A percentile compares a stretch with the other conserved stretches of the same genome.
phyloP scores from a whole-genome alignment of 2,797 vertebrate species.

The Limnodromus scolopaceus region DNA sequence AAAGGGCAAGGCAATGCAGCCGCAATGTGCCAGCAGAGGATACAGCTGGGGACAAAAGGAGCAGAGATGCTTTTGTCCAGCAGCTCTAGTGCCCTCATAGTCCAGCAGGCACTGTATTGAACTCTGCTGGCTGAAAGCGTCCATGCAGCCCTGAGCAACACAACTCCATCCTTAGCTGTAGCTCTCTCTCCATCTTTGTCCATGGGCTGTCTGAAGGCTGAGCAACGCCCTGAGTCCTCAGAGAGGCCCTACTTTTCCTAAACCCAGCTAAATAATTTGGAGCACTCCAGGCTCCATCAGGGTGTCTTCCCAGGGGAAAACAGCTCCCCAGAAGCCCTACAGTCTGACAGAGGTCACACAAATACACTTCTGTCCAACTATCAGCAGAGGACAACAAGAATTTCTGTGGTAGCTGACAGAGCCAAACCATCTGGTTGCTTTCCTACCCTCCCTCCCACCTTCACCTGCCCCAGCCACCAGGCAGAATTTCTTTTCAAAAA shows the following conservation, averaged over 20 bases:
- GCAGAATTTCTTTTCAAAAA: not conserved
- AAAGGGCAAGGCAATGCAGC: not conserved
- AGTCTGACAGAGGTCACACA: not conserved
- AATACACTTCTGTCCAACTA: not conserved
- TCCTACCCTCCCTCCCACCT: not conserved
- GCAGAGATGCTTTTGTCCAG: not conserved
- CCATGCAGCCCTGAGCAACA: not conserved
- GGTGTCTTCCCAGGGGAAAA: not conserved
- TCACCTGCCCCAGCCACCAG: not conserved
- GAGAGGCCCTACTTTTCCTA: not conserved
- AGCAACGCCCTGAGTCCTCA: not conserved
- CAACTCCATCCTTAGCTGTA: not conserved
- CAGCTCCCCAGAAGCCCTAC: not conserved
- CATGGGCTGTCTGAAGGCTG: not conserved
- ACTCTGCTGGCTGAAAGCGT: not conserved
- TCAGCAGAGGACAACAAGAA: not conserved
- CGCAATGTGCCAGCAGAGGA: not conserved
- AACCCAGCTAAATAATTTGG: not conserved
- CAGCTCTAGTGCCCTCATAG: not conserved
- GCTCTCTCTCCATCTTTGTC: not conserved
- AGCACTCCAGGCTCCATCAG: not conserved
- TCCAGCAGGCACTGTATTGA: not conserved
- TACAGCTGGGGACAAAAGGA: not conserved
- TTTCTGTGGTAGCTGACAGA: not conserved
- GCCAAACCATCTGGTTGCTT: not conserved